These are phyloP conservation scores for Sussaba pulchella DNA, from an alignment of 2,888 invertebrate genomes.

Conservation along the genomic window DNA sequence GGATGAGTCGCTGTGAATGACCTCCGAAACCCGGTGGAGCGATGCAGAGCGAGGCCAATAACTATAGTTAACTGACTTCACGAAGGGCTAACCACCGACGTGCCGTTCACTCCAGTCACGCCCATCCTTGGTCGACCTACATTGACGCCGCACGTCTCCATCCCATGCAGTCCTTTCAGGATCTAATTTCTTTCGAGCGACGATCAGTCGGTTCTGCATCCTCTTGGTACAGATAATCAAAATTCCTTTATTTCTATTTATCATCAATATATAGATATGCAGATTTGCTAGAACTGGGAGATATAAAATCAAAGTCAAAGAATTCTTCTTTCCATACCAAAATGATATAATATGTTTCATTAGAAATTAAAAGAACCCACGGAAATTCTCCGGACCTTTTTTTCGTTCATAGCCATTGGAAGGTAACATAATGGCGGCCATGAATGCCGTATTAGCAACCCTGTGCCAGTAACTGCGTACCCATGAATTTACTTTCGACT, in stretches of 20 bases:
- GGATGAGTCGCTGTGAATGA: neutral
- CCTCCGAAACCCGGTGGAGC: slow-evolving; percentile 17
- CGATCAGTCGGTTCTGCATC: neutral
- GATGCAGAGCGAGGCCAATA: slow-evolving; percentile 14
- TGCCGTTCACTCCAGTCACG: slow-evolving; percentile 6
- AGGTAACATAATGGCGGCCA: too few relatives aligned
- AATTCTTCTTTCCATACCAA: neutral
- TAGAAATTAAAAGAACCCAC: neutral
- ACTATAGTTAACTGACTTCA: neutral
- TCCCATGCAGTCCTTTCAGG: slow-evolving; percentile 5
- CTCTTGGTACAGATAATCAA: neutral
- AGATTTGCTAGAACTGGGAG: neutral
- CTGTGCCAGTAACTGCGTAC: too few relatives aligned
- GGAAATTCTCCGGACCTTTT: too few relatives aligned
- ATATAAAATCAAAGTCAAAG: neutral
- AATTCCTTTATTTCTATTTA: too few relatives aligned
- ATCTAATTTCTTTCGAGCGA: neutral
- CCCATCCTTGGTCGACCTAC: slow-evolving; percentile 25
- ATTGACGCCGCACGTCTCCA: slow-evolving; percentile 9
- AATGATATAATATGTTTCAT: neutral
- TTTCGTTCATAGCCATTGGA: neutral
- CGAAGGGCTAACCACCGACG: slow-evolving; percentile 16
- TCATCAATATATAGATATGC: neutral
- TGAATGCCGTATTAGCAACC: too few relatives aligned
- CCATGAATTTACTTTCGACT: neutral